Percentiles rank a stretch among this genome's conserved stretches.
Evolutionary conservation across 2,113 vertebrate species (phyloP).

Genomic region (Caloenas nicobarica): DNA sequence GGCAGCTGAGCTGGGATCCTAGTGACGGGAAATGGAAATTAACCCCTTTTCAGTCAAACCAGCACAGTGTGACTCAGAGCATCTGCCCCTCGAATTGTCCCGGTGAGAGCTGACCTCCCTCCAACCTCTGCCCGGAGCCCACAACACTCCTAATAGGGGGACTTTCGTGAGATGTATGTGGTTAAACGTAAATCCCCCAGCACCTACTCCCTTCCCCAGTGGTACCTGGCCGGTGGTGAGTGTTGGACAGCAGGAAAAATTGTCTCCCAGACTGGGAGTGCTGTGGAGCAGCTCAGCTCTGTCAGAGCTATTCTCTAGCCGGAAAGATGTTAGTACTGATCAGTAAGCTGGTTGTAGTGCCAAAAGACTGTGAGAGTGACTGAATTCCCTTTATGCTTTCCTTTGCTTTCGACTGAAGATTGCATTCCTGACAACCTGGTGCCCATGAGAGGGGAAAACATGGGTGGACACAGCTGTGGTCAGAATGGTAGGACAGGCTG

Average conservation of each 20-base stretch:
- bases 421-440: not conserved
- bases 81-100: not conserved
- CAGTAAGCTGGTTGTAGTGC: not conserved
- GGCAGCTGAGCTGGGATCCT: not conserved
- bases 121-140: not conserved
- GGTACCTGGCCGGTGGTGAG: not conserved
- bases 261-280: not conserved
- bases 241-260: not conserved
- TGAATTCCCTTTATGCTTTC: not conserved
- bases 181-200: not conserved
- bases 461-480: not conserved
- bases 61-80: not conserved
- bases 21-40: not conserved
- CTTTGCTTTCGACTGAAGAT: not conserved
- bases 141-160: not conserved
- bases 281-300: not conserved
- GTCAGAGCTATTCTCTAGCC: not conserved
- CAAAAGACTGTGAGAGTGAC: not conserved
- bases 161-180: fast-evolving
- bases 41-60: no score
- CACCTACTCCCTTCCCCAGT: not conserved
- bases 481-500: not conserved
- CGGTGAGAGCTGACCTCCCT: fast-evolving
- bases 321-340: not conserved
- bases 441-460: not conserved